Percentiles rank a stretch among this genome's conserved stretches.
Conservation (phyloP, 2,797 vertebrate species). For the Parambassis ranga region DNA sequence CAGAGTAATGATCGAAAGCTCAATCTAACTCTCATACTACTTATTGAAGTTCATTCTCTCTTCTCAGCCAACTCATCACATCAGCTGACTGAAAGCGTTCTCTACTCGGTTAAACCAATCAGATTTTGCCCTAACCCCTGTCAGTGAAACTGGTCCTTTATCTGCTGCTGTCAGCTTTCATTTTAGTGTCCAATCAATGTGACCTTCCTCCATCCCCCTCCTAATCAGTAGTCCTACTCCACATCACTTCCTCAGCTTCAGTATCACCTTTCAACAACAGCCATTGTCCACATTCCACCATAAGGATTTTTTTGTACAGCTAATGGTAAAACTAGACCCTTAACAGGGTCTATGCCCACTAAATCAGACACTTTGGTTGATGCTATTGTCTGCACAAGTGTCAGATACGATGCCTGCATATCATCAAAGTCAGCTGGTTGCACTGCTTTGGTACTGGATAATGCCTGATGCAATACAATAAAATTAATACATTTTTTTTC, state of each 20-base stretch:
- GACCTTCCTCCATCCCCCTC: neutral
- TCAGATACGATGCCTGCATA: neutral
- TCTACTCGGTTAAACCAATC: neutral
- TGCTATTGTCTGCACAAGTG: neutral
- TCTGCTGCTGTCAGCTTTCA: neutral
- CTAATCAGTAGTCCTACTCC: neutral
- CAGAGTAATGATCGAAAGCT: neutral
- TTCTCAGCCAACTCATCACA: neutral
- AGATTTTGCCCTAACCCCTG: neutral
- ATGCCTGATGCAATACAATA: too few relatives aligned
- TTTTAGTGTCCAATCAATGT: neutral
- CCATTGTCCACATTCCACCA: neutral
- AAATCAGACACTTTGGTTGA: neutral
- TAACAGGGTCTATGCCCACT: too few relatives aligned
- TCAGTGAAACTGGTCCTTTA: neutral
- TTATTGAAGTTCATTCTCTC: neutral
- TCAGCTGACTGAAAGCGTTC: neutral
- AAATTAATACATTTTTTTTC: slow-evolving; percentile 1
- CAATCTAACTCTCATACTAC: neutral
- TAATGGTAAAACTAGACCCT: neutral
- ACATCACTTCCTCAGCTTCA: neutral
- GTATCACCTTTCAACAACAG: neutral
- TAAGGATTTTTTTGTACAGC: neutral
- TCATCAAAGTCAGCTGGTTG: neutral
- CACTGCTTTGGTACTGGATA: neutral